A percentile compares a stretch with the other conserved stretches of the same genome.
phyloP scores from a whole-genome alignment of 2,888 invertebrate genomes.

The Drosophila anomelani region DNA sequence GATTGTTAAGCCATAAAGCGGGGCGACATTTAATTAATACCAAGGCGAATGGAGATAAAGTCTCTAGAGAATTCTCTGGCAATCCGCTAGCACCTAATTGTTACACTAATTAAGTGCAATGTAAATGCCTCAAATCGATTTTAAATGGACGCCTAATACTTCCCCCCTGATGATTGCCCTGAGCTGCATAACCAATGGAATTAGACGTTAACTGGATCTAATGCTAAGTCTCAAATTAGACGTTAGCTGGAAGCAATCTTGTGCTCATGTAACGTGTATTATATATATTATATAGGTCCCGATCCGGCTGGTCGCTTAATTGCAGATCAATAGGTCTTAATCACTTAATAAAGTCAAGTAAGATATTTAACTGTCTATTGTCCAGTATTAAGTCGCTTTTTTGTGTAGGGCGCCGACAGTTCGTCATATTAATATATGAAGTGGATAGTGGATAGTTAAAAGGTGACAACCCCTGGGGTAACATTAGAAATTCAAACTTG shows the following conservation, averaged over 20 bases:
- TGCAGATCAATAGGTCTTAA: conserved; percentile 42
- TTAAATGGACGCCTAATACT: conserved; percentile 28
- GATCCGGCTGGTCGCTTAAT: conserved; percentile 45
- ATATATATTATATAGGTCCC: background rate
- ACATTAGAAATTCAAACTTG: conserved; percentile 17
- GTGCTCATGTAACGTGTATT: conserved; percentile 4
- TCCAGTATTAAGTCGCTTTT: background rate
- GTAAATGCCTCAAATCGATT: conserved; percentile 39
- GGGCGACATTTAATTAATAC: conserved; percentile 42
- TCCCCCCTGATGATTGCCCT: conserved; percentile 17
- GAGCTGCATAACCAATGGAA: conserved; percentile 23
- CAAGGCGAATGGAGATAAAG: conserved; percentile 48
- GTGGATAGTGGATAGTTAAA: background rate
- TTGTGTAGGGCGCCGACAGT: background rate
- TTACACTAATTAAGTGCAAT: conserved; percentile 47
- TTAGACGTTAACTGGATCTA: conserved; percentile 19
- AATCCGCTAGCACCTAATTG: conserved; percentile 20
- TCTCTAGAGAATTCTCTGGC: conserved; percentile 21
- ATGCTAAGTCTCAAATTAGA: conserved; percentile 13
- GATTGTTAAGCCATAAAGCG: conserved; percentile 24
- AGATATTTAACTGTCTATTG: conserved; percentile 4
- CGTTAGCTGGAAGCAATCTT: conserved; percentile 15
- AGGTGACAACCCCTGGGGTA: conserved; percentile 17
- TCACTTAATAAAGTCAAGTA: conserved; percentile 53
- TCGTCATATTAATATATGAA: conserved; percentile 8